phyloP scores from a whole-genome alignment of 2,888 invertebrate genomes.

The Helleia helle region DNA sequence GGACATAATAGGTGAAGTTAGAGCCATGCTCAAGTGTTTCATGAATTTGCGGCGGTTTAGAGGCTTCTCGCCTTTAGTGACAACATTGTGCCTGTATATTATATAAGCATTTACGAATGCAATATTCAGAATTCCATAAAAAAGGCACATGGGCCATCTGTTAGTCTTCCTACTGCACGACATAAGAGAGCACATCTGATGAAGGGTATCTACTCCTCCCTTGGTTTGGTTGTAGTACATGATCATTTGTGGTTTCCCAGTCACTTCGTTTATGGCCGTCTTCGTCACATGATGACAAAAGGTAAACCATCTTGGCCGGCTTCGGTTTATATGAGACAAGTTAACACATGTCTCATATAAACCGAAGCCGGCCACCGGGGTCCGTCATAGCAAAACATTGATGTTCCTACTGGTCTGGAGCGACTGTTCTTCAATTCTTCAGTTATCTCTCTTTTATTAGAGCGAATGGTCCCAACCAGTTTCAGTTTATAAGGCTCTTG shows the following conservation, averaged over 20 bases:
- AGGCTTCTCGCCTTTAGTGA: slow-evolving; percentile 8
- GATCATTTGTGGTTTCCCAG: slow-evolving; percentile 21
- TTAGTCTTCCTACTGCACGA: slow-evolving; percentile 20
- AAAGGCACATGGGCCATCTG: slow-evolving; percentile 10
- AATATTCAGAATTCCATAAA: slow-evolving; percentile 22
- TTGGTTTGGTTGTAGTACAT: slow-evolving; percentile 24
- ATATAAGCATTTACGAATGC: slow-evolving; percentile 16
- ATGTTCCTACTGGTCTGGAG: slow-evolving; percentile 23
- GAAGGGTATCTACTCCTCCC: slow-evolving; percentile 24
- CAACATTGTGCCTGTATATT: slow-evolving; percentile 15
- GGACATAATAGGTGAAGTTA: slow-evolving; percentile 10
- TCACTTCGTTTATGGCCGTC: slow-evolving; percentile 2
- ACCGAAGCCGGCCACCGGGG: too few relatives aligned
- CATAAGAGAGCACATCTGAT: slow-evolving; percentile 22
- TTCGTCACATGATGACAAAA: slow-evolving; percentile 20
- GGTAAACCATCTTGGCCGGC: slow-evolving; percentile 21
- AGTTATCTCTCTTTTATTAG: slow-evolving; percentile 32
- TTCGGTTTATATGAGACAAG: slow-evolving; percentile 27
- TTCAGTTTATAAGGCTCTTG: slow-evolving; percentile 27
- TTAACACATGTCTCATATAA: too few relatives aligned
- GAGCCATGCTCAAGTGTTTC: slow-evolving; percentile 13
- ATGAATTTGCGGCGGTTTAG: slow-evolving; percentile 11
- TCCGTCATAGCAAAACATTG: slow-evolving; percentile 26
- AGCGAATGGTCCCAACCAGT: slow-evolving; percentile 27
- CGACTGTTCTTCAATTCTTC: slow-evolving; percentile 22